Conservation (phyloP, 37 sponge, comb jelly and placozoan genomes). For the Hormiphora californensis region DNA sequence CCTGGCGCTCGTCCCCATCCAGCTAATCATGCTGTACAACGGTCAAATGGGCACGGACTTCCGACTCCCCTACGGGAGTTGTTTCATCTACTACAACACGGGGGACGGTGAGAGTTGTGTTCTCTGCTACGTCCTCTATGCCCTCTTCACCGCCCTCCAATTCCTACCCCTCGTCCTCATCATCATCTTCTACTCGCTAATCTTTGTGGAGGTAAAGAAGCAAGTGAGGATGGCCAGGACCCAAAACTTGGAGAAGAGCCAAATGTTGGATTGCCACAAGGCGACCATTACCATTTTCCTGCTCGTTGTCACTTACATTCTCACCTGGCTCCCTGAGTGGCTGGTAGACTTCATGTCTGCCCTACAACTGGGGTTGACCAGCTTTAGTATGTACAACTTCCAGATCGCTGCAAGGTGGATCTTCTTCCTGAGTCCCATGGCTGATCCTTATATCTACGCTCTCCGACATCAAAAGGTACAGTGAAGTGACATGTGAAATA, state of each 20-base stretch:
- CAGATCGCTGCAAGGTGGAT: conserved; percentile 23
- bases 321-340: conserved; percentile 36
- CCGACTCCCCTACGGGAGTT: conserved; percentile 2
- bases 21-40: neutral
- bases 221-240: conserved; percentile 3
- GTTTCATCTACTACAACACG: neutral
- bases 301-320: neutral
- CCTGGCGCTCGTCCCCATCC: neutral
- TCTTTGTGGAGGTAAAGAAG: conserved; percentile 45
- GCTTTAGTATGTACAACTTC: neutral
- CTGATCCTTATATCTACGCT: conserved; percentile 10
- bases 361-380: neutral
- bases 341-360: neutral
- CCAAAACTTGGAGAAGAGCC: neutral
- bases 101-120: neutral
- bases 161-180: conserved; percentile 1
- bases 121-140: conserved; percentile 40
- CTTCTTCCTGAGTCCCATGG: conserved; percentile 19
- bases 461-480: neutral
- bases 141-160: neutral
- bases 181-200: conserved; percentile 16
- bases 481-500: neutral
- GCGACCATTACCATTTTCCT: conserved; percentile 28
- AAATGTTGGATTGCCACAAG: conserved; percentile 47
- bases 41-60: neutral